phyloP scores from a whole-genome alignment of 2,113 vertebrate species.

The Diadophis punctatus region DNA sequence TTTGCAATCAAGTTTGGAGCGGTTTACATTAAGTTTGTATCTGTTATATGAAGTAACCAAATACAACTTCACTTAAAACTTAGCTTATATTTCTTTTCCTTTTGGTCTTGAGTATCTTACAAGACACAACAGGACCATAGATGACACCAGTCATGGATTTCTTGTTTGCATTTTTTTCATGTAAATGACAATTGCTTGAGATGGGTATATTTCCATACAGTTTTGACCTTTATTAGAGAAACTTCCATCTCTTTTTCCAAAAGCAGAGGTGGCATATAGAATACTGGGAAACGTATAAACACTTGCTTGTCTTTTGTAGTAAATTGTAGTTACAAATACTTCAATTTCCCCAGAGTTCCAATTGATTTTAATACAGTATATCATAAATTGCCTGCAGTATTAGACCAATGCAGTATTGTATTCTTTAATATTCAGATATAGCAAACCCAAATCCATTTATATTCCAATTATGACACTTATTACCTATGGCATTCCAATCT shows the following conservation, averaged over 20 bases:
- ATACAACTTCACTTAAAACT: neutral
- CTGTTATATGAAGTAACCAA: neutral
- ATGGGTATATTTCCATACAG: slow-evolving; percentile 26
- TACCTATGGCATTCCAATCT: neutral
- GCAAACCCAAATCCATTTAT: neutral
- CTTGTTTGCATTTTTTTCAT: slow-evolving; percentile 19
- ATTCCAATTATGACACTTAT: slow-evolving; percentile 14
- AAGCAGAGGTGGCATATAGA: slow-evolving; percentile 47
- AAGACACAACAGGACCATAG: neutral
- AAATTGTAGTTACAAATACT: slow-evolving; percentile 18
- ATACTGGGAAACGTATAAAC: neutral
- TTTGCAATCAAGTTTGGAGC: too few relatives aligned
- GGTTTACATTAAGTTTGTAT: too few relatives aligned
- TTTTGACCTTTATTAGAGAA: neutral
- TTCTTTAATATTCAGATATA: slow-evolving; percentile 27
- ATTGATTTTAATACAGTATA: neutral
- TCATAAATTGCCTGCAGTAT: neutral
- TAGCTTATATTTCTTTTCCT: neutral
- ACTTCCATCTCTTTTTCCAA: slow-evolving; percentile 33
- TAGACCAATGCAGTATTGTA: neutral
- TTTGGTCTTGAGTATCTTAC: neutral
- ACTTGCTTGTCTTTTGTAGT: neutral
- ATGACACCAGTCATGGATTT: neutral
- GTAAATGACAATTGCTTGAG: slow-evolving; percentile 33
- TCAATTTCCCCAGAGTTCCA: slow-evolving; percentile 39